phyloP scores from a whole-genome alignment of 1,140 invertebrate genomes.

The Pseudomyrmex flavicornis region DNA sequence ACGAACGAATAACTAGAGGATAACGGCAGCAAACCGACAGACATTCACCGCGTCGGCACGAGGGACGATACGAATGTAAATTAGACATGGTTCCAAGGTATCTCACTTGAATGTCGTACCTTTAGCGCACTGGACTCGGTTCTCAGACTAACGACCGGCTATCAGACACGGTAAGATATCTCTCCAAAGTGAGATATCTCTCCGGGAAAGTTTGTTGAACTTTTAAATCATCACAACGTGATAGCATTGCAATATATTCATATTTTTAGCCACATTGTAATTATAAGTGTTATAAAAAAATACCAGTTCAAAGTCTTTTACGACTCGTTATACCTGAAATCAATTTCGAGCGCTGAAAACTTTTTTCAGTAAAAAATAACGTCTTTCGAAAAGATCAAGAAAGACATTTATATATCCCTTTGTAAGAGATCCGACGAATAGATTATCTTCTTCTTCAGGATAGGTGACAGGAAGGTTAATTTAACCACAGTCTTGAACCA shows the following conservation, averaged over 20 bases:
- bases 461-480: too few relatives aligned
- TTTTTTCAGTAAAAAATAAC: neutral
- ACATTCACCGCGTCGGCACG: constrained; percentile 18
- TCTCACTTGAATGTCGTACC: constrained; percentile 22
- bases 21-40: constrained; percentile 20
- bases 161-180: constrained; percentile 28
- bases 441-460: too few relatives aligned
- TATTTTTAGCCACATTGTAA: neutral
- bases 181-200: neutral
- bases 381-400: neutral
- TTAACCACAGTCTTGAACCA: too few relatives aligned
- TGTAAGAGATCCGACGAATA: too few relatives aligned
- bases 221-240: neutral
- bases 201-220: neutral
- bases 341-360: neutral
- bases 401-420: neutral
- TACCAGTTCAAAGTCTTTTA: neutral
- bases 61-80: constrained; percentile 51
- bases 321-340: neutral
- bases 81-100: constrained; percentile 16
- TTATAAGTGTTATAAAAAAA: constrained; percentile 1
- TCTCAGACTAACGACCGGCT: constrained; percentile 1
- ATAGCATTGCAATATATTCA: neutral
- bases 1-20: constrained; percentile 54
- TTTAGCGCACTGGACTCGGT: constrained; percentile 3